Percentiles rank a stretch among this genome's conserved stretches.
These are phyloP conservation scores for Myodes glareolus DNA, from an alignment of 2,113 vertebrate genomes.

Conservation along the genomic window DNA sequence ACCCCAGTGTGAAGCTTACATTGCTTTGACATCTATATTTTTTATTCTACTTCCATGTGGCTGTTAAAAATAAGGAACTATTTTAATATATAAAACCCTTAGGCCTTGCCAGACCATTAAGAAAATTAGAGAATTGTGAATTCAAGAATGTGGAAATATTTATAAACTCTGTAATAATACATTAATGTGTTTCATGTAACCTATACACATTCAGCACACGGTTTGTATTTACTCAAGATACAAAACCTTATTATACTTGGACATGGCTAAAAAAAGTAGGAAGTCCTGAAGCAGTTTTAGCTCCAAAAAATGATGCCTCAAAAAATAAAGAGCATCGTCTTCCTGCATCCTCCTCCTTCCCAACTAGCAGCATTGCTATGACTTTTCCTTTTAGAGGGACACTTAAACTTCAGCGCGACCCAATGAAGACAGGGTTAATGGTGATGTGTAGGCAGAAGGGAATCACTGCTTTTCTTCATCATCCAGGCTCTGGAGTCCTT, in stretches of 20 bases:
- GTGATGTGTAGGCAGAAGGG: not conserved
- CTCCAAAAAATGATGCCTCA: not conserved
- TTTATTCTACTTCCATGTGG: not conserved
- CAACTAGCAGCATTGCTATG: not conserved
- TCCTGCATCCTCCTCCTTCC: not conserved
- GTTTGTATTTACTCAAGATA: not conserved
- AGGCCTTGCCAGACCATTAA: not conserved
- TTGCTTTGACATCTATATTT: not conserved
- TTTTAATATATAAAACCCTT: not conserved
- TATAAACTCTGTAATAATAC: not conserved
- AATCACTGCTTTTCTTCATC: not conserved
- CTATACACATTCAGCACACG: not conserved
- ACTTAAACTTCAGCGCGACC: not conserved
- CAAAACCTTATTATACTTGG: not conserved
- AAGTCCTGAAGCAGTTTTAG: not conserved
- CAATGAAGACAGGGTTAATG: not conserved
- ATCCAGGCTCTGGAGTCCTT: not conserved
- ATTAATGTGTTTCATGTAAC: not conserved
- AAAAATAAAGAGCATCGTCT: not conserved
- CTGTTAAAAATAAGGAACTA: slow-evolving; percentile 3
- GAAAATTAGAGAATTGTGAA: not conserved
- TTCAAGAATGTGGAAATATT: not conserved
- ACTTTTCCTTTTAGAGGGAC: not conserved
- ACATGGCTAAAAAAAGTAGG: not conserved
- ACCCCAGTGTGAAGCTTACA: not conserved